Conservation (phyloP, 2,888 invertebrate genomes). For the Priocnemis perturbator region DNA sequence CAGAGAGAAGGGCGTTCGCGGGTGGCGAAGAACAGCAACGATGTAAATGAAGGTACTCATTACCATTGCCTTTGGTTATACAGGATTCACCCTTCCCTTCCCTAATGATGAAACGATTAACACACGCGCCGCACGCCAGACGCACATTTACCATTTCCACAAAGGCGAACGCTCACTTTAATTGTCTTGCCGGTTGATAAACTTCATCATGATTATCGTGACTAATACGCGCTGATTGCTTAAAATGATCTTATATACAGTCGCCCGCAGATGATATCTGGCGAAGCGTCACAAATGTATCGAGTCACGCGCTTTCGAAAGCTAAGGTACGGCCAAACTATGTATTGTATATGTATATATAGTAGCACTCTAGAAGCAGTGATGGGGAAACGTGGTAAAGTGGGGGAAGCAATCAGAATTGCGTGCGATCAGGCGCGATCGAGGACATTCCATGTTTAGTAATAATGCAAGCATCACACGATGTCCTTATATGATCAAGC, state of each 20-base stretch:
- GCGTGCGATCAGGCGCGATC: too few species aligned
- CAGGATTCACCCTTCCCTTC: constrained; percentile 46
- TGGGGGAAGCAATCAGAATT: too few species aligned
- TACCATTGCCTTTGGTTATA: constrained; percentile 49
- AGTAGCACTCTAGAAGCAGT: too few species aligned
- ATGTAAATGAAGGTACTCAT: constrained; percentile 62
- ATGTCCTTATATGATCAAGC: too few species aligned
- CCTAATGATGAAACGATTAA: constrained; percentile 63
- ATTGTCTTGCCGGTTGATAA: constrained; percentile 28
- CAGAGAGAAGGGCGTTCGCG: constrained; percentile 24
- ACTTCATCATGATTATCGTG: too few species aligned
- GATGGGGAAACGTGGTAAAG: too few species aligned
- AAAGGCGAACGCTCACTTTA: constrained; percentile 31
- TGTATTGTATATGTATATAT: too few species aligned
- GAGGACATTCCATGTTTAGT: not conserved
- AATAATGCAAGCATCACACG: not conserved
- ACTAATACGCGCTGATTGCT: too few species aligned
- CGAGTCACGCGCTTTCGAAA: not conserved
- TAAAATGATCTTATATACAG: too few species aligned
- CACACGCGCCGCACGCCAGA: constrained; percentile 43
- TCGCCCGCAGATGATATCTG: too few species aligned
- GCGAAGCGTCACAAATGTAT: too few species aligned
- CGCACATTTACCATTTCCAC: constrained; percentile 33
- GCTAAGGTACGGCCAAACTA: too few species aligned
- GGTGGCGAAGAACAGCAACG: constrained; percentile 28